These are phyloP conservation scores for Watersipora subatra DNA, from an alignment of 1,140 invertebrate species.

Conservation along the genomic window DNA sequence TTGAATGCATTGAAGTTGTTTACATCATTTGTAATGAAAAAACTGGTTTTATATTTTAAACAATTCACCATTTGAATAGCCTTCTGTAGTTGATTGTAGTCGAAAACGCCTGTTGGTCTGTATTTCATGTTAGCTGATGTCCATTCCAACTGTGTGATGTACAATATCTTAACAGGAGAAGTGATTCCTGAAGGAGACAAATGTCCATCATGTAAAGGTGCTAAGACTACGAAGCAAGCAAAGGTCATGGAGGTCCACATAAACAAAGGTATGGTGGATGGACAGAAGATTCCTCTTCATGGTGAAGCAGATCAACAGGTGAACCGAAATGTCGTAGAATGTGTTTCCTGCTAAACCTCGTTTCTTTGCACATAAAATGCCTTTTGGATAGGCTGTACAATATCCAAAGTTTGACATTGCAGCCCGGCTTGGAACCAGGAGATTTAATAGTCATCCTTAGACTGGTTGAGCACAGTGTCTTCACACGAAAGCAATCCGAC, in stretches of 20 bases:
- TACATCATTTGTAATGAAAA: too few species aligned
- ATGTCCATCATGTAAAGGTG: slow-evolving; percentile 82
- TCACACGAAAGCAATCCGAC: slow-evolving; percentile 69
- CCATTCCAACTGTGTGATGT: too few species aligned
- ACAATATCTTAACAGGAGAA: too few species aligned
- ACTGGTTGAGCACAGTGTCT: slow-evolving; percentile 76
- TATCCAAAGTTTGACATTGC: too few species aligned
- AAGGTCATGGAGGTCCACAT: slow-evolving; percentile 98
- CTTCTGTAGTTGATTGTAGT: too few species aligned
- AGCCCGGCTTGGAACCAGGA: slow-evolving; percentile 74
- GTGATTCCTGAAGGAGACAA: slow-evolving; percentile 52
- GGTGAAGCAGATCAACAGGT: slow-evolving; percentile 87
- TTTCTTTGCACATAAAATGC: too few species aligned
- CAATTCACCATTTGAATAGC: too few species aligned
- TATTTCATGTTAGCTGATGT: too few species aligned
- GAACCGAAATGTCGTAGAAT: slow-evolving; percentile 3
- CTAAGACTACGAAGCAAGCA: slow-evolving; percentile 76
- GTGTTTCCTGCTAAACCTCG: neutral
- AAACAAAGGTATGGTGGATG: slow-evolving; percentile 91
- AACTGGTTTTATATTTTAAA: too few species aligned
- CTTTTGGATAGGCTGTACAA: too few species aligned
- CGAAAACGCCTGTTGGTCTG: too few species aligned
- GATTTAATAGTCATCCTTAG: slow-evolving; percentile 94
- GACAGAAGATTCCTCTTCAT: slow-evolving; percentile 84
- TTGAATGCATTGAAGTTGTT: too few species aligned